phyloP scores from a whole-genome alignment of 2,113 vertebrate genomes.

The Siphamia tubifer region DNA sequence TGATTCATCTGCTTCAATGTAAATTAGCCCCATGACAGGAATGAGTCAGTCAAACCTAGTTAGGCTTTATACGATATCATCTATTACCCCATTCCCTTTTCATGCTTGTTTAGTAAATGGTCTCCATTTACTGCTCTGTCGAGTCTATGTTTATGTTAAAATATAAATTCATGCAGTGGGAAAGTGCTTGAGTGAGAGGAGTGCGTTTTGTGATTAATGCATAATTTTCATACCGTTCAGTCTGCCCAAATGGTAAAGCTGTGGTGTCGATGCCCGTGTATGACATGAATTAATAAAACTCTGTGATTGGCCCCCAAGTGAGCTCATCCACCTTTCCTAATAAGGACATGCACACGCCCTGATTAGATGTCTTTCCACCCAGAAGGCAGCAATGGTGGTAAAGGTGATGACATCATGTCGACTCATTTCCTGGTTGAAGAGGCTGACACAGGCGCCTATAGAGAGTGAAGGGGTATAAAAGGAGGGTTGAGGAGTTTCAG shows the following conservation, averaged over 20 bases:
- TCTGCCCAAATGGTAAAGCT: not conserved
- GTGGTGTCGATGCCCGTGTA: not conserved
- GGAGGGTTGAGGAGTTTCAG: conserved; percentile 73
- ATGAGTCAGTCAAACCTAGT: conserved; percentile 40
- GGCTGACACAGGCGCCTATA: conserved; percentile 94
- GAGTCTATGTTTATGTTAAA: conserved; percentile 26
- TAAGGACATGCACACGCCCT: conserved; percentile 55
- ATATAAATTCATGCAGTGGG: not conserved
- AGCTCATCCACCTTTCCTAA: conserved; percentile 51
- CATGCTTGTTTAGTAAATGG: conserved; percentile 8
- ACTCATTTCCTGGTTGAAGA: conserved; percentile 98
- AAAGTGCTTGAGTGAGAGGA: not conserved
- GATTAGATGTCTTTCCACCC: conserved; percentile 78
- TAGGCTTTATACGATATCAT: conserved; percentile 26
- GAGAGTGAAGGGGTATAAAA: conserved; percentile 93
- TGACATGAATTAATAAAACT: conserved; percentile 20
- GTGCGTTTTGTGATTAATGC: too few species aligned
- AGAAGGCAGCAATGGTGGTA: conserved; percentile 79
- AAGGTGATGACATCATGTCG: conserved; percentile 92
- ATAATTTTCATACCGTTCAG: too few species aligned
- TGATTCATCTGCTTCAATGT: not conserved
- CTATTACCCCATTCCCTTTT: conserved; percentile 31
- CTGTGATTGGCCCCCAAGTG: conserved; percentile 29
- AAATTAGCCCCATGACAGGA: conserved; percentile 3
- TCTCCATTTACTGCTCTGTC: conserved; percentile 26